Evolutionary conservation across 2,113 vertebrate genomes (phyloP).

Genomic region (Psittacula cyanocephala): DNA sequence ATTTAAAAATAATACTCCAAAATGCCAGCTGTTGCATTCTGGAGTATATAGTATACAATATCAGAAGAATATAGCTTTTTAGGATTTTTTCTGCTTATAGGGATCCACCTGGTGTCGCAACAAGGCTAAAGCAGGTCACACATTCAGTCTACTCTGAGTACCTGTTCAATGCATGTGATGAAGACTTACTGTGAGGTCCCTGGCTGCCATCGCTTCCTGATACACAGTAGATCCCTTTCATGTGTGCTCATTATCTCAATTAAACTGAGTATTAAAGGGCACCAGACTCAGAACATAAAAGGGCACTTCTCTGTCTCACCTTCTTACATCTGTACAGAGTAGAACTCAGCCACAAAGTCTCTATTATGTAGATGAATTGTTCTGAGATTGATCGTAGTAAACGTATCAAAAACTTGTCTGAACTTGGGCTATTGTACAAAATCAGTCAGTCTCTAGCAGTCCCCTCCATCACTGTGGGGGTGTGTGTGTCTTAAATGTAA

Average conservation of each 20-base stretch:
- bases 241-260: not conserved
- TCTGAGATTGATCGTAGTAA: not conserved
- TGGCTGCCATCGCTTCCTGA: not conserved
- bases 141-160: not conserved
- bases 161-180: not conserved
- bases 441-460: not conserved
- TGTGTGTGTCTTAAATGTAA: not conserved
- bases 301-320: not conserved
- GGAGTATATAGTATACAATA: not conserved
- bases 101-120: not conserved
- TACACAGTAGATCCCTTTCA: not conserved
- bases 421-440: not conserved
- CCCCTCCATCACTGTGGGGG: fast-evolving
- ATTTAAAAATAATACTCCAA: not conserved
- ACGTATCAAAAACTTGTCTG: not conserved
- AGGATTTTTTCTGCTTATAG: not conserved
- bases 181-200: not conserved
- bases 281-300: not conserved
- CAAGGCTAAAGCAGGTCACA: not conserved
- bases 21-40: not conserved
- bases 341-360: not conserved
- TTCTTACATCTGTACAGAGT: not conserved
- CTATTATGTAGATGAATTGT: not conserved
- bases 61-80: not conserved
- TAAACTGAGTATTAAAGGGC: not conserved